phyloP scores from a whole-genome alignment of 1,140 invertebrate genomes.

The Dendrolimus punctatus region DNA sequence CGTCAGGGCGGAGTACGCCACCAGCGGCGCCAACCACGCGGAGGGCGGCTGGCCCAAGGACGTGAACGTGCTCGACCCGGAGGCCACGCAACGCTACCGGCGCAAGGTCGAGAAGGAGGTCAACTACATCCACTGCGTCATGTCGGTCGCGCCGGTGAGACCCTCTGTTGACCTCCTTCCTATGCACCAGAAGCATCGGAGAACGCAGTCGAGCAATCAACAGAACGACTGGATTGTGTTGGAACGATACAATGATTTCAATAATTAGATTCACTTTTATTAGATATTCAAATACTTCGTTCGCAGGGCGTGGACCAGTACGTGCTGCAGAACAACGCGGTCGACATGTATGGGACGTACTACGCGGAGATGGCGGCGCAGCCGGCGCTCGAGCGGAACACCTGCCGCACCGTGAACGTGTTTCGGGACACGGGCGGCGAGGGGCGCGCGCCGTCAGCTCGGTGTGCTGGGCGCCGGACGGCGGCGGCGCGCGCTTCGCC shows the following conservation, averaged over 20 bases:
- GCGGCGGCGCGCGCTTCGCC: conserved; percentile 85
- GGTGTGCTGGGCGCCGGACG: conserved; percentile 91
- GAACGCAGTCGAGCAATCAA: too few species aligned
- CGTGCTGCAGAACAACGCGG: conserved; percentile 92
- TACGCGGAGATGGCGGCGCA: conserved; percentile 78
- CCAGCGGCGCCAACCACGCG: conserved; percentile 86
- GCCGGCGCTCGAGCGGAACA: conserved; percentile 76
- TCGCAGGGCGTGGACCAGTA: conserved; percentile 80
- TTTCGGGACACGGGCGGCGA: conserved; percentile 35
- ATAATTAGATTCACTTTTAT: too few species aligned
- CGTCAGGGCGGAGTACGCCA: conserved; percentile 82
- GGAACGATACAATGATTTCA: too few species aligned
- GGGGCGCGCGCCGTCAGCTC: conserved; percentile 81
- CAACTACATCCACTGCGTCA: conserved; percentile 87
- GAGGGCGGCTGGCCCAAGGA: conserved; percentile 99
- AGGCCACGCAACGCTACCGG: conserved; percentile 89
- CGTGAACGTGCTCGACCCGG: conserved; percentile 88
- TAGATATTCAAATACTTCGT: neutral
- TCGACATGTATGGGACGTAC: conserved; percentile 94
- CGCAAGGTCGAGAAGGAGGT: conserved; percentile 98
- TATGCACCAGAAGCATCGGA: too few species aligned
- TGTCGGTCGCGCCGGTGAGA: conserved; percentile 60
- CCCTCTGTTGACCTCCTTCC: too few species aligned
- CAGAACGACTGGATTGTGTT: too few species aligned
- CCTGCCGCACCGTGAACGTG: conserved; percentile 71